Conservation (phyloP, 2,797 vertebrate genomes). For the Iguana delicatissima region DNA sequence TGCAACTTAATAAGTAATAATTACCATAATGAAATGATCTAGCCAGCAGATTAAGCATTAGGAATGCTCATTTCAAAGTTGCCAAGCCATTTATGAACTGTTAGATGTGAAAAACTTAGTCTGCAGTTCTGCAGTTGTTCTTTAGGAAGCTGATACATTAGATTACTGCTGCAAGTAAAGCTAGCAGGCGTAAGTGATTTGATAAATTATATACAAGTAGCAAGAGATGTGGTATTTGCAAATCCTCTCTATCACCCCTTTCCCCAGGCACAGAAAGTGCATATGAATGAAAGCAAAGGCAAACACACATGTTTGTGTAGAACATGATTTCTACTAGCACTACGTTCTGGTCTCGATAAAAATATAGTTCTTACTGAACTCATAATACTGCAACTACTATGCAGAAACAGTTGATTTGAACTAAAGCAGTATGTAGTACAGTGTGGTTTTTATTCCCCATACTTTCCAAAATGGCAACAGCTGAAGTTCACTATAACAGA, state of each 20-base stretch:
- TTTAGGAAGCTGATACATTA: conserved; percentile 7
- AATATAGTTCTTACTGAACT: not conserved
- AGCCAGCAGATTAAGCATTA: not conserved
- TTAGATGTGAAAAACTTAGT: not conserved
- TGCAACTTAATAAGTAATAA: not conserved
- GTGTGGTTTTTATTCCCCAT: not conserved
- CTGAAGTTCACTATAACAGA: not conserved
- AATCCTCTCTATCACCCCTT: not conserved
- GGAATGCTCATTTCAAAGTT: not conserved
- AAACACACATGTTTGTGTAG: not conserved
- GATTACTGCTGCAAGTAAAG: not conserved
- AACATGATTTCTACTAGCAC: rapidly evolving
- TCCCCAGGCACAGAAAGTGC: not conserved
- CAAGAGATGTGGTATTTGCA: not conserved
- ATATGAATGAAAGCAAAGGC: rapidly evolving
- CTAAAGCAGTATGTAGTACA: not conserved
- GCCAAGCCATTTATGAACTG: not conserved
- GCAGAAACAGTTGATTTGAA: not conserved
- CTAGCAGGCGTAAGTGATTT: conserved; percentile 19
- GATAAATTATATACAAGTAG: conserved; percentile 39
- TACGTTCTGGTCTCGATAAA: not conserved
- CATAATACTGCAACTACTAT: not conserved
- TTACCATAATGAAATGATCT: not conserved
- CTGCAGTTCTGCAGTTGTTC: conserved; percentile 6
- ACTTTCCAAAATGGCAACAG: not conserved